Conservation (phyloP, 2,888 invertebrate genomes). For the Trimorus sp. region DNA sequence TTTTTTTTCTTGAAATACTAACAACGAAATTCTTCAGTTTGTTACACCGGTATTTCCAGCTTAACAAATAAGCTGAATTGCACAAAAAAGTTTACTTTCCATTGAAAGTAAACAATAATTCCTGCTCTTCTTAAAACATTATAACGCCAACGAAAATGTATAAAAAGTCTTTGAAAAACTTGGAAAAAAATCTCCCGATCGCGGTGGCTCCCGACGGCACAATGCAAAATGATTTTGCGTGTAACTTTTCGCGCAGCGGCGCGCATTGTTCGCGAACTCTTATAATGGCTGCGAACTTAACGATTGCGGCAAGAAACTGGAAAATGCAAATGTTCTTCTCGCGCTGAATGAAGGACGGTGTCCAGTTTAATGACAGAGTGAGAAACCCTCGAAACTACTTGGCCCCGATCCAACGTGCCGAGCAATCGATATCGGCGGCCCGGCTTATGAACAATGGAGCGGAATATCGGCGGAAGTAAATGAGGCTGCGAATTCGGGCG, state of each 20-base stretch:
- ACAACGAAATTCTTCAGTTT: too few relatives aligned
- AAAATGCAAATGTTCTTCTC: slow-evolving; percentile 65
- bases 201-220: not conserved
- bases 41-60: too few relatives aligned
- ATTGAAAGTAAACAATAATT: too few relatives aligned
- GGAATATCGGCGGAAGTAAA: slow-evolving; percentile 69
- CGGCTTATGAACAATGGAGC: slow-evolving; percentile 64
- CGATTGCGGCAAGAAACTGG: slow-evolving; percentile 59
- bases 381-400: slow-evolving; percentile 68
- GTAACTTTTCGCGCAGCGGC: slow-evolving; percentile 34
- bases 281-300: slow-evolving; percentile 47
- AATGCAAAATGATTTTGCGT: slow-evolving; percentile 39
- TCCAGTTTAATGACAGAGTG: slow-evolving; percentile 66
- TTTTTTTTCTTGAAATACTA: too few relatives aligned
- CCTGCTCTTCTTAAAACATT: too few relatives aligned
- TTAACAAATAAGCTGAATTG: too few relatives aligned
- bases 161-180: too few relatives aligned
- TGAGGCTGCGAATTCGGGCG: slow-evolving; percentile 64
- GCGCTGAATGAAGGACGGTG: slow-evolving; percentile 59
- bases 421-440: slow-evolving; percentile 75
- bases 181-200: too few relatives aligned
- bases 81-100: too few relatives aligned
- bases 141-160: too few relatives aligned
- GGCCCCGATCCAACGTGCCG: slow-evolving; percentile 74
- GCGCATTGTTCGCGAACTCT: slow-evolving; percentile 47